Evolutionary conservation across 2,797 vertebrate species (phyloP).

Genomic region (Lacerta bilineata): DNA sequence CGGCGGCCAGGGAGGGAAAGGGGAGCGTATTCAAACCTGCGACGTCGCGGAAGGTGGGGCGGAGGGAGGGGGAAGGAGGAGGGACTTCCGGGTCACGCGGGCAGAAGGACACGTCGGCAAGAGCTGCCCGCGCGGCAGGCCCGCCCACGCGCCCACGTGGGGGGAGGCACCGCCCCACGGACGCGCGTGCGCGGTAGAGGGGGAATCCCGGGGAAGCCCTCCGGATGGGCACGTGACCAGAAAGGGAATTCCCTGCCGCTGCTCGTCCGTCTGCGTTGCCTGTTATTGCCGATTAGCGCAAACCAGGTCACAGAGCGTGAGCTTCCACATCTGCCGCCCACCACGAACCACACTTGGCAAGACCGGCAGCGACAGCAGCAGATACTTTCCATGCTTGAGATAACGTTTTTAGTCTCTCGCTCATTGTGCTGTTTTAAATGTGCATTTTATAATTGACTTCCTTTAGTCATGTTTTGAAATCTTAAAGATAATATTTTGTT

Average conservation of each 20-base stretch:
- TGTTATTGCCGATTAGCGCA: no score
- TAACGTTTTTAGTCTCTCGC: no score
- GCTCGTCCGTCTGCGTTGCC: no score
- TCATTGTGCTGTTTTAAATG: no score
- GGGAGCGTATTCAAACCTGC: constrained; percentile 8
- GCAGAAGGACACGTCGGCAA: constrained; percentile 36
- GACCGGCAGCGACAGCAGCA: no score
- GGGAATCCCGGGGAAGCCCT: constrained; percentile 7
- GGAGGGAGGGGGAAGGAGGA: neutral
- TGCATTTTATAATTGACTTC: no score
- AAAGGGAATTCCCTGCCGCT: neutral
- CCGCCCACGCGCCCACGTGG: neutral
- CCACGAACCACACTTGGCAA: no score
- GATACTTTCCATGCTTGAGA: no score
- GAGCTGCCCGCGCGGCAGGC: neutral
- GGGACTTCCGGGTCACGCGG: constrained; percentile 30
- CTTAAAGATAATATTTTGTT: no score
- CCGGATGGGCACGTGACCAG: neutral
- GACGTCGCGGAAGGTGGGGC: neutral
- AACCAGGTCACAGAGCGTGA: no score
- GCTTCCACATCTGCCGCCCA: no score
- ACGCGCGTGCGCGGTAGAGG: neutral
- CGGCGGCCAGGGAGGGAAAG: constrained; percentile 14
- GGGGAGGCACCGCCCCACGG: neutral
- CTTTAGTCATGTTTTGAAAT: no score